These are phyloP conservation scores for Phyllostomus discolor DNA, from an alignment of 2,113 vertebrate genomes.

Conservation along the genomic window DNA sequence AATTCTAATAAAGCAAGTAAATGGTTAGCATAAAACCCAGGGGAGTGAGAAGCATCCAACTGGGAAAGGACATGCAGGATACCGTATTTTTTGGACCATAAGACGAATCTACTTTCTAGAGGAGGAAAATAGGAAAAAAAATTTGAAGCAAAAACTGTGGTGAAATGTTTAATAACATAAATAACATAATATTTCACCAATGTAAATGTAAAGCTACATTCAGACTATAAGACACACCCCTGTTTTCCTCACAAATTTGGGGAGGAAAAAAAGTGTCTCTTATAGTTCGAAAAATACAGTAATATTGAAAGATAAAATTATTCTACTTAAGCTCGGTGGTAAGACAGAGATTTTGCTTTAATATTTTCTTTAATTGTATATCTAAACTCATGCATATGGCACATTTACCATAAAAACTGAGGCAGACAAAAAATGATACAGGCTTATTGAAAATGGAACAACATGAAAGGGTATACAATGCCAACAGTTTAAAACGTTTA, in stretches of 20 bases:
- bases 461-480: background rate
- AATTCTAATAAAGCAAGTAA: background rate
- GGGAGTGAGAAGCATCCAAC: background rate
- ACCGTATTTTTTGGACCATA: no score
- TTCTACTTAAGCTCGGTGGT: background rate
- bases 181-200: no score
- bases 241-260: no score
- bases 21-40: background rate
- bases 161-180: no score
- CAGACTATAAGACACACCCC: no score
- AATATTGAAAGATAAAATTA: background rate
- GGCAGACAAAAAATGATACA: background rate
- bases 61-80: no score
- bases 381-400: background rate
- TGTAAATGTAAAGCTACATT: no score
- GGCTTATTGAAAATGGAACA: background rate
- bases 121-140: no score
- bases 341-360: background rate
- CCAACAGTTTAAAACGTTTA: background rate
- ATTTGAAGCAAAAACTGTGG: no score
- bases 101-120: no score
- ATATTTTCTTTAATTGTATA: background rate
- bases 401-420: background rate
- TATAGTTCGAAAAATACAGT: background rate
- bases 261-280: no score